Evolutionary conservation across 1,140 invertebrate species (phyloP).

Genomic region (Conopomorpha cramerella): DNA sequence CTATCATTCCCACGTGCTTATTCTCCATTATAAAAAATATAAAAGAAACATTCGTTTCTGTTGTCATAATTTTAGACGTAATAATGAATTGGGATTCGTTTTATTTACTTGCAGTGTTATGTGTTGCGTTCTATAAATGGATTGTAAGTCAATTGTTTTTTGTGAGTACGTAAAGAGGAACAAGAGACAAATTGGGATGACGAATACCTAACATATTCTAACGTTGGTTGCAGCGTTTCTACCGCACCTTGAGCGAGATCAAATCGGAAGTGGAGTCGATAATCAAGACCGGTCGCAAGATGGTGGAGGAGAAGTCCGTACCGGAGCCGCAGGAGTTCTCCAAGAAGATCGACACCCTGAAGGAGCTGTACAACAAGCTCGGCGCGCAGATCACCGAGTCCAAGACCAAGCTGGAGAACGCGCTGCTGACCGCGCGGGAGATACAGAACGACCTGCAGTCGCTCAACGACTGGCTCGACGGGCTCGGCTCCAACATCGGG

Average conservation of each 20-base stretch:
- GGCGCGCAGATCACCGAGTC: constrained; percentile 80
- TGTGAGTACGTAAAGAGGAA: neutral
- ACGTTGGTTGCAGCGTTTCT: constrained; percentile 77
- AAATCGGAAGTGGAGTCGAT: constrained; percentile 87
- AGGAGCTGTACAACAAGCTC: constrained; percentile 86
- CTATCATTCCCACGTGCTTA: too few relatives aligned
- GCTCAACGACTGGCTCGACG: constrained; percentile 36
- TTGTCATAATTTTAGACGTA: neutral
- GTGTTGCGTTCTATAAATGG: constrained; percentile 18
- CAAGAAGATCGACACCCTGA: constrained; percentile 79
- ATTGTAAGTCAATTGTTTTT: constrained; percentile 17
- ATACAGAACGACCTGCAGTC: constrained; percentile 42
- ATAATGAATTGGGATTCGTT: constrained; percentile 21
- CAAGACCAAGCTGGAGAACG: constrained; percentile 73
- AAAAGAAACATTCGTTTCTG: too few relatives aligned
- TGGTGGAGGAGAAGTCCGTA: constrained; percentile 78
- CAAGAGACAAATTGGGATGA: neutral
- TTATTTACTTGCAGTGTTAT: constrained; percentile 16
- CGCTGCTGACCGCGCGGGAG: constrained; percentile 40
- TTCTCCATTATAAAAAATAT: too few relatives aligned
- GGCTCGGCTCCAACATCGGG: constrained; percentile 18
- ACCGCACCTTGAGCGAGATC: constrained; percentile 84
- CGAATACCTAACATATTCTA: too few relatives aligned
- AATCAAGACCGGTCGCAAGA: constrained; percentile 84
- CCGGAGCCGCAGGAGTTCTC: constrained; percentile 75